Percentiles rank a stretch among this genome's conserved stretches.
These are phyloP conservation scores for Sphaerophoria rueppellii DNA, from an alignment of 2,888 invertebrate genomes.

Conservation along the genomic window DNA sequence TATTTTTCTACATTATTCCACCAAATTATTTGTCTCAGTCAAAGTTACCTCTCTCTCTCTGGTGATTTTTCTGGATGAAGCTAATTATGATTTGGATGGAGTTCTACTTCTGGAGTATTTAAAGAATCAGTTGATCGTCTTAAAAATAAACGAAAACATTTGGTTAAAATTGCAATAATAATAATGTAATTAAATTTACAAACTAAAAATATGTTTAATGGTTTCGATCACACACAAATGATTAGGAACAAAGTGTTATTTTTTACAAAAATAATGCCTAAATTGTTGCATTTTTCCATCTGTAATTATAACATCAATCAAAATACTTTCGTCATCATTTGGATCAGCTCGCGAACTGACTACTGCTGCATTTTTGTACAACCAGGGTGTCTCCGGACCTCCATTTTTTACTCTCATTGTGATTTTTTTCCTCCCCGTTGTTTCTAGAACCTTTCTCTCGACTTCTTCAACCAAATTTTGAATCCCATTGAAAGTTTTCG, in stretches of 20 bases:
- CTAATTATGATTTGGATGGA: no score
- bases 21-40: no score
- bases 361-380: slow-evolving; percentile 86
- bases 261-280: slow-evolving; percentile 79
- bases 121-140: no score
- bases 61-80: no score
- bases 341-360: slow-evolving; percentile 83
- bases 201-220: not conserved
- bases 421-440: slow-evolving; percentile 83
- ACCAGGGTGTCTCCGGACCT: slow-evolving; percentile 85
- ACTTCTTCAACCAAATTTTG: slow-evolving; percentile 78
- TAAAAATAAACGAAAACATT: no score
- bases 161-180: no score
- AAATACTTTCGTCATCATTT: slow-evolving; percentile 83
- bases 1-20: no score
- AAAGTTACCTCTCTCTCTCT: no score
- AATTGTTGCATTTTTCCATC: slow-evolving; percentile 84
- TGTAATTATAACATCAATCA: slow-evolving; percentile 85
- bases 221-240: not conserved
- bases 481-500: slow-evolving; percentile 82
- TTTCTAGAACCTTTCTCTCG: slow-evolving; percentile 82
- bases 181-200: no score
- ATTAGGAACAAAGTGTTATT: slow-evolving; percentile 5
- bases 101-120: no score
- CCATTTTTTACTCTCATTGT: slow-evolving; percentile 85